A percentile compares a stretch with the other conserved stretches of the same genome.
Evolutionary conservation across 2,113 vertebrate genomes (phyloP).

Genomic region (Melospiza georgiana): DNA sequence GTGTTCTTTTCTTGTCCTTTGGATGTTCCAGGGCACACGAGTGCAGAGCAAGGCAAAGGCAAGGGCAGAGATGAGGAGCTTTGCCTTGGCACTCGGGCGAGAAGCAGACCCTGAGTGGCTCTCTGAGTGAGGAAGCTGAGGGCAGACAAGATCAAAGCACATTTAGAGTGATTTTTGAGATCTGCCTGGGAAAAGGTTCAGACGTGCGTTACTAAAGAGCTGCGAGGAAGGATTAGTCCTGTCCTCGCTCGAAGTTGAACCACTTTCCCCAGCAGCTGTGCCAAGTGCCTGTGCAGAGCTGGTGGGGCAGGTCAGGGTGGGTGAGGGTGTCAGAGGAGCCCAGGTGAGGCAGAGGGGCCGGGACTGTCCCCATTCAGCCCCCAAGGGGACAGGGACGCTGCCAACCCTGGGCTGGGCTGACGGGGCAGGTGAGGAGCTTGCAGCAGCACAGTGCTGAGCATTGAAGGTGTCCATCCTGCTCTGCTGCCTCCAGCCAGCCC

Average conservation of each 20-base stretch:
- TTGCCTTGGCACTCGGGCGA: rapidly evolving
- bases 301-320: not conserved
- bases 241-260: not conserved
- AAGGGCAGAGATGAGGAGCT: not conserved
- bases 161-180: not conserved
- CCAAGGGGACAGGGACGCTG: not conserved
- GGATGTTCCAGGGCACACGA: not conserved
- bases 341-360: not conserved
- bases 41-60: not conserved
- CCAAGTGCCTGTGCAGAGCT: not conserved
- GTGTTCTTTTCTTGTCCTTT: not conserved
- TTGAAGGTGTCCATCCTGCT: not conserved
- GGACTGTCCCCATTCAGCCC: rapidly evolving
- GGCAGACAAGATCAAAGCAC: slow-evolving; percentile 14
- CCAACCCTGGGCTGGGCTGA: rapidly evolving
- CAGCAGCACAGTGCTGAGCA: not conserved
- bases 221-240: slow-evolving; percentile 38
- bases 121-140: not conserved
- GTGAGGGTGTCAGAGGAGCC: not conserved
- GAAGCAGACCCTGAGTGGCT: not conserved
- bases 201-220: slow-evolving; percentile 34
- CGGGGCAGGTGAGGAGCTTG: not conserved
- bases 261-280: slow-evolving; percentile 16
- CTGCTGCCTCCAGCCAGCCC: not conserved
- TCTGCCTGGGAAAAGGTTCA: slow-evolving; percentile 35